Evolutionary conservation across 2,113 vertebrate species (phyloP), one percentile per base, ranked within the genome.

Genomic region (Vulpes lagopus): DNA sequence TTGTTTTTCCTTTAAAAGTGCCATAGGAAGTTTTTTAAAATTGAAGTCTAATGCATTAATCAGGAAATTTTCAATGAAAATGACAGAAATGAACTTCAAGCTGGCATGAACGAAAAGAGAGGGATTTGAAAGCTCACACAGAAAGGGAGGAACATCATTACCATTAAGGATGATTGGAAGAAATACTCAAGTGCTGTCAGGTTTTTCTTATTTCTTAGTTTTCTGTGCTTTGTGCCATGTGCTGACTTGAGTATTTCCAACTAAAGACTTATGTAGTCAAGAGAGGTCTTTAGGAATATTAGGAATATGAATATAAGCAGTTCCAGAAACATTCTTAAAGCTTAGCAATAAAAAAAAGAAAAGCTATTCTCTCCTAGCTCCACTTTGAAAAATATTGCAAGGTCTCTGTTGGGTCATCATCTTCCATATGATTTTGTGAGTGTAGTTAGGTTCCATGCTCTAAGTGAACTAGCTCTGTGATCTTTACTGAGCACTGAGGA

Each of bases 31-130:
- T 74, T 51, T 53, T 67, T 30, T 59, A 35, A 35, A 20, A 71
- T 67, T 95, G 25, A 95, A 93, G 15, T 43, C 35, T 60, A 87
- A 57, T 11, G 8, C 0, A 53, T 64, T 64, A 69, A 91, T 38
- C 43, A 79, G 35, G 14, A 94, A 96, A 73, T 17, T 96, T 80
- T 83, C 32, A 38, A 20, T 59, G 67, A 91, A 91, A 53, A 30
- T 65, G 12, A 79, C 32, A 88, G 55, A 82, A 95, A 73, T 67
- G 93, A 71, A 79, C 69, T 81, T 93, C 38, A 11, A 91, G 82
- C 74, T 73, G 25, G 14, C 15, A 35, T 91, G 20, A 88, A 4
- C 9, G 17, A 51, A 64, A 38, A 64, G n/a, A 87, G 17, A 74
- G 32, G 32, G 3, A 62, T 84, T 91, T 91, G 23, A 53, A 80